Evolutionary conservation across 2,113 vertebrate species (phyloP).

Genomic region (Chlamydotis undulata): DNA sequence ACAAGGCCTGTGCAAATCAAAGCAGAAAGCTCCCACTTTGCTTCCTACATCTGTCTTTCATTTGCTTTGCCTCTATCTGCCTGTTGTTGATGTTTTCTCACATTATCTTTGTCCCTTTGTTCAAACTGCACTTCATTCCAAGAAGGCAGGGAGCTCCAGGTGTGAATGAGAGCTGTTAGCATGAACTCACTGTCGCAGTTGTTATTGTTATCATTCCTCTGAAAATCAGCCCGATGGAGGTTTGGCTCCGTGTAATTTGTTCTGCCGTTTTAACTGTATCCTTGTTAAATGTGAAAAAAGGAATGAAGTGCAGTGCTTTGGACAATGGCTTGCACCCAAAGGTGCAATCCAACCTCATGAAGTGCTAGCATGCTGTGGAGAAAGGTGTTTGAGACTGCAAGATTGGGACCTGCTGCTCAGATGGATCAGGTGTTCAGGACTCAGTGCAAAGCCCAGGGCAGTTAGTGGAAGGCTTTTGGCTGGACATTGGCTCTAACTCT

Average conservation of each 20-base stretch:
- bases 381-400: not conserved
- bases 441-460: not conserved
- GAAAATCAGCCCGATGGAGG: not conserved
- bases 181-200: not conserved
- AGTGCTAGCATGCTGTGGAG: not conserved
- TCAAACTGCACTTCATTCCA: conserved; percentile 17
- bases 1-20: not conserved
- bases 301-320: not conserved
- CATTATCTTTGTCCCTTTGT: conserved; percentile 48
- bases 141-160: conserved; percentile 38
- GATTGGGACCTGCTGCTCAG: not conserved
- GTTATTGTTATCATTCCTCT: conserved; percentile 52
- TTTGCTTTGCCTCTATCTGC: conserved; percentile 44
- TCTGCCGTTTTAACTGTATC: not conserved
- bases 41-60: conserved; percentile 57
- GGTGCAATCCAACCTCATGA: not conserved
- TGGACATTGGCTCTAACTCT: not conserved
- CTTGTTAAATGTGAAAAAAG: not conserved
- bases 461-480: not conserved
- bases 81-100: conserved; percentile 54
- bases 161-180: conserved; percentile 28
- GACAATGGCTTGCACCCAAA: not conserved
- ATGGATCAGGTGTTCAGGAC: not conserved
- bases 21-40: conserved; percentile 21
- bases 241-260: not conserved